Evolutionary conservation across 64 coral and sea anemone genomes (phyloP).

Genomic region (Montipora capricornis): DNA sequence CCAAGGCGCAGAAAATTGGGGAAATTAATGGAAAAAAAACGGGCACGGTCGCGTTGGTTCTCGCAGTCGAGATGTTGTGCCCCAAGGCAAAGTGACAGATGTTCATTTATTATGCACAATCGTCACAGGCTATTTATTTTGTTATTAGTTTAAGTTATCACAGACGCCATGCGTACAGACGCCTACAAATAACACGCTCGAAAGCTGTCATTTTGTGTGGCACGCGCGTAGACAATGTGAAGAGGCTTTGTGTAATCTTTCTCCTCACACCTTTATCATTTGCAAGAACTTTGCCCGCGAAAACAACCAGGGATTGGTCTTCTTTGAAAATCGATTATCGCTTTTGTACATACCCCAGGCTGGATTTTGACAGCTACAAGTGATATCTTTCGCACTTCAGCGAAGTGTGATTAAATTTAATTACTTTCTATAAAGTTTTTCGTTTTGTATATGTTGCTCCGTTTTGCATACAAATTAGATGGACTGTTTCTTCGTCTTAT

Average conservation of each 20-base stretch:
- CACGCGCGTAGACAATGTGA: constrained; percentile 55
- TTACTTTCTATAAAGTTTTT: constrained; percentile 46
- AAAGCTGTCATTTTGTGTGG: constrained; percentile 42
- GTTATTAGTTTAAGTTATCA: constrained; percentile 71
- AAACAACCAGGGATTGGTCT: not conserved
- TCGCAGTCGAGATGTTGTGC: constrained; percentile 1
- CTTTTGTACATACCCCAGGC: not conserved
- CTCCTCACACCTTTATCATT: not conserved
- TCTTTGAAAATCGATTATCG: constrained; percentile 25
- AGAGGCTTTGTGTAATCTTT: constrained; percentile 27
- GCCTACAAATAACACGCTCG: constrained; percentile 38
- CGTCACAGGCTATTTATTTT: constrained; percentile 66
- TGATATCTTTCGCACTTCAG: constrained; percentile 45
- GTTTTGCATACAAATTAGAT: constrained; percentile 39
- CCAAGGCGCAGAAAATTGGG: constrained; percentile 11
- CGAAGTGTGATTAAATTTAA: constrained; percentile 44
- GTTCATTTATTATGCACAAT: constrained; percentile 71
- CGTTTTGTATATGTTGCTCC: constrained; percentile 1
- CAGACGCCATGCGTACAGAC: constrained; percentile 57
- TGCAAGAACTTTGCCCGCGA: not conserved
- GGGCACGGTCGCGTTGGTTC: not conserved
- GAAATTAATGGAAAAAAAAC: not conserved
- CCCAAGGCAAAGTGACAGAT: constrained; percentile 46
- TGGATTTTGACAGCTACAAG: not conserved
- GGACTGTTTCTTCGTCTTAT: not conserved